phyloP scores from a whole-genome alignment of 2,888 invertebrate species.

The Petrolisthes manimaculis region DNA sequence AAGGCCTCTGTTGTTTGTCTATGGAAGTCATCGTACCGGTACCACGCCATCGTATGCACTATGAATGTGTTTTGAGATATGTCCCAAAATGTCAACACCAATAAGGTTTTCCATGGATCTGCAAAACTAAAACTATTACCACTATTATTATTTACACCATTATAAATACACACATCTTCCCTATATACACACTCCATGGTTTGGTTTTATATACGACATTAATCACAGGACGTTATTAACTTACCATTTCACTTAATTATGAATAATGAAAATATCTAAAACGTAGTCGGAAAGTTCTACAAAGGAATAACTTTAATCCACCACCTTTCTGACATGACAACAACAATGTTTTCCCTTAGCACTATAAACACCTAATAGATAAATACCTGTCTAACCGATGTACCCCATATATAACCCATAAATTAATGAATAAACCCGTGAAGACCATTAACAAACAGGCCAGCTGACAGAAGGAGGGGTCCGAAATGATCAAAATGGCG shows the following conservation, averaged over 20 bases:
- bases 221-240: no score
- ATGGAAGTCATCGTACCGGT: no score
- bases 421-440: neutral
- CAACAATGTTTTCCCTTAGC: neutral
- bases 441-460: conserved; percentile 33
- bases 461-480: conserved; percentile 65
- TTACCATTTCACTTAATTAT: neutral
- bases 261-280: conserved; percentile 37
- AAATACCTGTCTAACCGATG: conserved; percentile 8
- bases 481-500: conserved; percentile 58
- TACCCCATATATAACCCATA: neutral
- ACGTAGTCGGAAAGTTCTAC: conserved; percentile 33
- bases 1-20: no score
- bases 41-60: no score
- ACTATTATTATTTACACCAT: no score
- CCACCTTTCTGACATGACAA: neutral
- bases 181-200: no score
- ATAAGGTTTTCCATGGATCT: no score
- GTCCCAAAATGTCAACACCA: no score
- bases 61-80: no score
- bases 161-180: no score
- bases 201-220: no score
- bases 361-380: neutral
- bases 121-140: no score
- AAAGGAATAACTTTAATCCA: conserved; percentile 34